Conservation (phyloP, 2,113 vertebrate genomes). For the Natator depressus region DNA sequence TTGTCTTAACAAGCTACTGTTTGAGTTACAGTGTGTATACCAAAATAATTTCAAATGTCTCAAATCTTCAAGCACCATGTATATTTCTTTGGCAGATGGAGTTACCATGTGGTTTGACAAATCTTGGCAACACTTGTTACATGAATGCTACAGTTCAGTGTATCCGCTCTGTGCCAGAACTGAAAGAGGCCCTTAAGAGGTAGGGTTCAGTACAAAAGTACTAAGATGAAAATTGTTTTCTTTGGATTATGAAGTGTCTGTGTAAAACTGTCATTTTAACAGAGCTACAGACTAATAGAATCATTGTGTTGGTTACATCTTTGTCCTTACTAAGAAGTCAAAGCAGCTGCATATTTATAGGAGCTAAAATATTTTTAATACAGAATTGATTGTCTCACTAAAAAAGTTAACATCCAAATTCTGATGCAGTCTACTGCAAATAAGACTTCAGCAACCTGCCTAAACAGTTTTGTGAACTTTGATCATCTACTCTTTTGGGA, state of each 20-base stretch:
- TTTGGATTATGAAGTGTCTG: not conserved
- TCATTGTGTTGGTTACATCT: not conserved
- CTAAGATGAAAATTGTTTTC: not conserved
- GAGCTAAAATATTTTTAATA: not conserved
- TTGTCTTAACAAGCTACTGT: not conserved
- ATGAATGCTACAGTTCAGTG: conserved; percentile 99
- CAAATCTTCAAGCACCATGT: conserved; percentile 6
- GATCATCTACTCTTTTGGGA: not conserved
- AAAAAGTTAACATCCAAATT: not conserved
- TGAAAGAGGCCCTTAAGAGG: conserved; percentile 94
- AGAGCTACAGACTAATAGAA: not conserved
- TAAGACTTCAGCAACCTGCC: not conserved
- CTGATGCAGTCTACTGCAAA: not conserved
- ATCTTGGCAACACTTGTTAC: conserved; percentile 98
- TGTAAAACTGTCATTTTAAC: not conserved
- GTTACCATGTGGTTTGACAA: conserved; percentile 95
- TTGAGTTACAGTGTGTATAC: fast-evolving
- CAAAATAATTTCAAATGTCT: not conserved
- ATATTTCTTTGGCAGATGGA: conserved; percentile 88
- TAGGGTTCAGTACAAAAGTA: conserved; percentile 65
- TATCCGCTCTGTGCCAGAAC: conserved; percentile 97
- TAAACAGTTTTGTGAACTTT: not conserved
- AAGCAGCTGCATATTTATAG: not conserved
- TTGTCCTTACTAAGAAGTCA: not conserved
- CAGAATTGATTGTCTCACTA: not conserved